Conservation (phyloP, 2,113 vertebrate species). For the Deroptyus accipitrinus region DNA sequence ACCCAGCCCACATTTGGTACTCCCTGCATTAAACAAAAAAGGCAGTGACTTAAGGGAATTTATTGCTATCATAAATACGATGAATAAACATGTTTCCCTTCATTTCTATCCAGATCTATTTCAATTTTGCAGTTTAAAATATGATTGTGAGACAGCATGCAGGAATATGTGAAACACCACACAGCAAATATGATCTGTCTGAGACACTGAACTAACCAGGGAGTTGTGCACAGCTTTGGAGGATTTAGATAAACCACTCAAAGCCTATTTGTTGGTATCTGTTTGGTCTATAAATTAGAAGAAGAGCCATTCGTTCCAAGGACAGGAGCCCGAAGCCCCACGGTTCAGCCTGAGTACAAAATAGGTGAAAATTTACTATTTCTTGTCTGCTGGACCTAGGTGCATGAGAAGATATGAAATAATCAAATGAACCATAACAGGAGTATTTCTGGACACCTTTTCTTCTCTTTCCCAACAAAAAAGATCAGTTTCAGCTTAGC, state of each 20-base stretch:
- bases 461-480: background rate
- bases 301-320: background rate
- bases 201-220: background rate
- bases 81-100: slow-evolving; percentile 12
- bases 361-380: background rate
- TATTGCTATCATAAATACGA: slow-evolving; percentile 8
- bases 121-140: background rate
- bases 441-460: background rate
- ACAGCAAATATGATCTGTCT: background rate
- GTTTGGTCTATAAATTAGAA: background rate
- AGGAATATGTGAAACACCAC: background rate
- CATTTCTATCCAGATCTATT: background rate
- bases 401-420: background rate
- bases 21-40: background rate
- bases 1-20: background rate
- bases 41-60: background rate
- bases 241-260: slow-evolving; percentile 7
- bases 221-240: background rate
- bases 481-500: slow-evolving; percentile 16
- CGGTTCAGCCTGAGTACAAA: rapidly evolving
- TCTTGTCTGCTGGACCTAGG: background rate
- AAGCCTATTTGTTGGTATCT: slow-evolving; percentile 5
- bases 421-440: background rate
- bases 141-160: background rate
- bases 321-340: background rate